Evolutionary conservation across 2,888 invertebrate species (phyloP), one percentile per base, ranked within the genome.

Genomic region (Eugnorisma glareosa): DNA sequence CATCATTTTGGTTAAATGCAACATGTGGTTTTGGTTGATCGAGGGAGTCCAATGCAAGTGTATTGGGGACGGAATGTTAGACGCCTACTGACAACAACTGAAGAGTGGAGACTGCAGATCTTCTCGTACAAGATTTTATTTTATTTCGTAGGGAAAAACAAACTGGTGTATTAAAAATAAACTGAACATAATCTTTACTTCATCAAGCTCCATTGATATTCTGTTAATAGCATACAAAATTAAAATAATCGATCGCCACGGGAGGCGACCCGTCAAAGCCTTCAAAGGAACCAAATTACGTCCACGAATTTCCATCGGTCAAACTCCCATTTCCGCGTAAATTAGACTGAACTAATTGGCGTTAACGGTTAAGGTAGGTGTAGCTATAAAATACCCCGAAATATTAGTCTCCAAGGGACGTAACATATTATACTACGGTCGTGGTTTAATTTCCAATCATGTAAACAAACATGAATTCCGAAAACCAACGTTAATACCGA

Each of bases 281-380:
- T 63, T 61, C 40, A 70, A 57, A 75, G 45, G 57, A 63, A 81
- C 69, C 8, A 71, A 74, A 78, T 74, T 82, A 61, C 66, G n/a
- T 63, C 45, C 43, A 79, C 67, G 37, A 76, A 66, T 73, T 73
- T 67, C 24, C 71, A 70, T 76, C 57, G 64, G 70, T 68, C 76
- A 61, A 77, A 75, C 35, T 81, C 21, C 69, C 73, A 54, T 80
- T 81, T 81, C 77, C 67, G 45, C 66, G 77, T 81, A 84, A 84
- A 77, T 77, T 72, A 77, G 59, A 73, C 54, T 51, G 59, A 73
- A 80, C 51, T 84, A 84, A 81, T 84, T 83, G 69, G 83, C 59
- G 81, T 84, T 59, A 81, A 77, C 74, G 63, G 77, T 83, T 74
- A 45, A 48, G 31, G 45, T 59, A 80, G 76, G 71, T 48, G 70